Evolutionary conservation across 2,113 vertebrate genomes (phyloP), one percentile per base, ranked within the genome.

Genomic region (Pomatorhinus ruficollis): DNA sequence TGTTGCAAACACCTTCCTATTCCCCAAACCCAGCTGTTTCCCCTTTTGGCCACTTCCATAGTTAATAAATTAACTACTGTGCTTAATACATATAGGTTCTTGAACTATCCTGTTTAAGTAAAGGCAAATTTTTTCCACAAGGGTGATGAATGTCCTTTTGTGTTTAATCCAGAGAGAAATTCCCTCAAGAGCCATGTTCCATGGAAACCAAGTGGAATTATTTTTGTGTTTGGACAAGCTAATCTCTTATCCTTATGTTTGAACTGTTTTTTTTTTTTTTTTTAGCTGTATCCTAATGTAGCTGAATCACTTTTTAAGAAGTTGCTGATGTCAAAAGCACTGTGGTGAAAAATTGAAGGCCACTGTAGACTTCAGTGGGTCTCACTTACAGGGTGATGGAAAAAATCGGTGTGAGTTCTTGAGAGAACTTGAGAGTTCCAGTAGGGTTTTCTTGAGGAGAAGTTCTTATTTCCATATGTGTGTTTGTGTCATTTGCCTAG

Each of bases 401-500:
- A 87, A 35, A 80, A 65, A 39, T 37, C 1, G 2, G 3, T n/a
- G 18, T 66, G 37, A 11, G 39, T 39, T 39, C 39, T 39, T 39
- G 39, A 39, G 39, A 39, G 39, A 39, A 12, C 19, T 39, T 24
- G 59, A 72, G 30, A 79, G 11, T 37, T 87, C 44, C 45, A 39
- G 33, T 9, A 42, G 27, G 12, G 17, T 77, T 65, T 90, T 15
- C 27, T 35, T n/a, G n/a, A 87, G 33, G 20, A 54, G 37, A 15
- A 11, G 25, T 49, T 57, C 11, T 10, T 50, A 12, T 27, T 69
- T 88, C 49, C 10, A 13, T 37, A 27, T 0, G 0, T 39, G 20
- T 49, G 40, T 80, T 50, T 37, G 33, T 83, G 59, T 20, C 42
- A 10, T 33, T 87, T 82, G 33, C 54, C 27, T 70, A 63, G n/a